A percentile compares a stretch with the other conserved stretches of the same genome.
These are phyloP conservation scores for Tetragonula clypearis DNA, from an alignment of 1,140 invertebrate genomes.

Conservation along the genomic window DNA sequence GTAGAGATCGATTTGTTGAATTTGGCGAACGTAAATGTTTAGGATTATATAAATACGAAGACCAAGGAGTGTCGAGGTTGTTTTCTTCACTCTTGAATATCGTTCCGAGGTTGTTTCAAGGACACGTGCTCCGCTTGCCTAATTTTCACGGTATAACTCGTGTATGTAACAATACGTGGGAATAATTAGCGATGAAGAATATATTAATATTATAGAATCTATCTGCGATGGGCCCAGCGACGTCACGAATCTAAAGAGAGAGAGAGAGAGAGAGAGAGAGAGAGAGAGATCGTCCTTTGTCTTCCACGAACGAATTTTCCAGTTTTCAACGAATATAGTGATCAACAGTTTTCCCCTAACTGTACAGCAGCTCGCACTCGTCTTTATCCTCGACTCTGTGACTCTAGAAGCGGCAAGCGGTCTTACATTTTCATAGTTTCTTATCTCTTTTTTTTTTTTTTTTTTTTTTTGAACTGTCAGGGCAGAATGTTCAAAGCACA, in stretches of 20 bases:
- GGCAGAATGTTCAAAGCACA: no score
- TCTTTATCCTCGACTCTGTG: no score
- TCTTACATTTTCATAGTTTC: no score
- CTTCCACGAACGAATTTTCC: constrained; percentile 56
- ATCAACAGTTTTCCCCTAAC: constrained; percentile 5
- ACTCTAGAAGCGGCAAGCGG: constrained; percentile 3
- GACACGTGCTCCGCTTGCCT: constrained; percentile 40
- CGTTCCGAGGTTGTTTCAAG: constrained; percentile 26
- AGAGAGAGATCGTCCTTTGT: constrained; percentile 4
- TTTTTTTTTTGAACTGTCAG: no score
- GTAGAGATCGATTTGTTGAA: constrained; percentile 51
- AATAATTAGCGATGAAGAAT: constrained; percentile 19
- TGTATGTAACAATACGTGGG: constrained; percentile 35
- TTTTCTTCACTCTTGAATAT: constrained; percentile 24
- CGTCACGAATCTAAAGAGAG: constrained; percentile 27
- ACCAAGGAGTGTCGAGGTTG: constrained; percentile 59
- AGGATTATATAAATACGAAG: constrained; percentile 55
- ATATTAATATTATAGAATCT: constrained; percentile 24
- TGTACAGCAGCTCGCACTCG: no score
- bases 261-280: no score
- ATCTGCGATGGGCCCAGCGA: constrained; percentile 23
- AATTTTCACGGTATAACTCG: constrained; percentile 56
- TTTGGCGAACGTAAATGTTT: constrained; percentile 41
- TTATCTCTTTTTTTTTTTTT: no score
- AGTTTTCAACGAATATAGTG: constrained; percentile 24